Evolutionary conservation across 2,888 invertebrate genomes (phyloP).

Genomic region (Athalia circularis): DNA sequence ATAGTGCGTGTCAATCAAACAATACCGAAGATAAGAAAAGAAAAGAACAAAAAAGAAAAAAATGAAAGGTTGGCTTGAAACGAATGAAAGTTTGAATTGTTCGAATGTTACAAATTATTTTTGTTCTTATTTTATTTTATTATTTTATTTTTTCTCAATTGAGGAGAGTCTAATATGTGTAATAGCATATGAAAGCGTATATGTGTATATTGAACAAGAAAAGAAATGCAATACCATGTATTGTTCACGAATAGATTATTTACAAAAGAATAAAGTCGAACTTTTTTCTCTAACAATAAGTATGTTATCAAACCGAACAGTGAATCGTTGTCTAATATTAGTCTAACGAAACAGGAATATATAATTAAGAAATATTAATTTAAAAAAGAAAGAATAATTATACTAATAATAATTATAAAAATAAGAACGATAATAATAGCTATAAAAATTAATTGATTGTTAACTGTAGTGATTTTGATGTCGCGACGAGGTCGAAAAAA

Average conservation of each 20-base stretch:
- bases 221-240: conserved; percentile 62
- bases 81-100: conserved; percentile 25
- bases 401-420: background rate
- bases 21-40: conserved; percentile 46
- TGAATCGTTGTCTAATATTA: conserved; percentile 53
- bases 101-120: conserved; percentile 47
- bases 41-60: conserved; percentile 44
- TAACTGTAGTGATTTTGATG: conserved; percentile 44
- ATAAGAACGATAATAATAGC: background rate
- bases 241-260: conserved; percentile 54
- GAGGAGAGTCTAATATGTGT: conserved; percentile 56
- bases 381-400: background rate
- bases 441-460: conserved; percentile 38
- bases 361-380: conserved; percentile 6
- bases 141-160: conserved; percentile 44
- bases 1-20: conserved; percentile 48
- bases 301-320: conserved; percentile 51
- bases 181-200: conserved; percentile 54
- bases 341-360: conserved; percentile 4
- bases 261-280: conserved; percentile 11
- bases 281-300: conserved; percentile 39
- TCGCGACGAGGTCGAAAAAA: background rate
- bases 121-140: conserved; percentile 40
- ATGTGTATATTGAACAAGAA: conserved; percentile 47
- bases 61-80: conserved; percentile 1